Base-by-base conservation (phyloP, 1,140 invertebrate species). In the Stenopsyche tienmushanensis region DNA sequence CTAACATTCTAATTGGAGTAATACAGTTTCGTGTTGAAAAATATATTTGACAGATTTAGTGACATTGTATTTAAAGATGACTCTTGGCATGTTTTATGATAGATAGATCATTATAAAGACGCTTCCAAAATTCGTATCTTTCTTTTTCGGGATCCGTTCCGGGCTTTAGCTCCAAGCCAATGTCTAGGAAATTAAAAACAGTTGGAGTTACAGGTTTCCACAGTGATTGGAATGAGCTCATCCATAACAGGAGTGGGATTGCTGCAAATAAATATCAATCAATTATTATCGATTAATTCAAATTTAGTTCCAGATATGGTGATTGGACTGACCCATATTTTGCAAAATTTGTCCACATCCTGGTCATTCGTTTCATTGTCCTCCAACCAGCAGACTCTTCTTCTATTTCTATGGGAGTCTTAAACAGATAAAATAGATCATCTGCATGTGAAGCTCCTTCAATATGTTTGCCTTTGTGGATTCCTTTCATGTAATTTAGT, bases 281-380 rank as follows among this genome's bases (percentile, higher is more conserved):
- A 13, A 25, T 13, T 15, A 42, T 44, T 20, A 8, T 7, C n/a
- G n/a, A 5, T 18, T 18, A 42, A 18, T 8, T 42, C 8, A 26
- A 53, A 24, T 24, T 53, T 53, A n/a, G n/a, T n/a, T n/a, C n/a
- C n/a, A n/a, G n/a, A n/a, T n/a, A n/a, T n/a, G n/a, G n/a, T n/a
- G n/a, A n/a, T n/a, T 39, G 7, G 9, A 64, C 78, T 80, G 75
- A 89, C 88, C 86, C 84, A 26, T 77, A 81, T 73, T 80, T 83
- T 0, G 88, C 88, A 71, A 91, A 91, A 74, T 90, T 87, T 0
- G 82, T 80, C 88, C 88, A 91, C 20, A 88, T 64, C n/a, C 75
- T 80, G 0, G 87, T 86, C 67, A 90, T 72, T 15, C 67, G 71
- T 67, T 67, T 71, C 3, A 74, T 29, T 60, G 71, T 65, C 64